Evolutionary conservation across 2,888 invertebrate genomes (phyloP).

Genomic region (Amphipyra berbera): DNA sequence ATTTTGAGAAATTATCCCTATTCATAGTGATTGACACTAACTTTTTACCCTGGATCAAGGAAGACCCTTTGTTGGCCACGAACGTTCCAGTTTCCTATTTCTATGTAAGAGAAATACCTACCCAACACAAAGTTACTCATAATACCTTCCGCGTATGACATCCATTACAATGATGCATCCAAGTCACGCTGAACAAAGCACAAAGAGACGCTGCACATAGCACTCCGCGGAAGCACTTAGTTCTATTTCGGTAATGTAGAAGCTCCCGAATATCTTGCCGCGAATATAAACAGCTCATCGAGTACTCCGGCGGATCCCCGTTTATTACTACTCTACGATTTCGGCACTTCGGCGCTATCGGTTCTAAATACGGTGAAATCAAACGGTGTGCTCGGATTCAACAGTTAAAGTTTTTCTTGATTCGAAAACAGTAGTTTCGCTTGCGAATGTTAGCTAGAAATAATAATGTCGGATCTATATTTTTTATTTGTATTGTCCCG

Average conservation of each 20-base stretch:
- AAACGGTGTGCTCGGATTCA: conserved; percentile 6
- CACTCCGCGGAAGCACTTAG: conserved; percentile 79
- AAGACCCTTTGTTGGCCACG: too few relatives aligned
- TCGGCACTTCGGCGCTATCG: conserved; percentile 45
- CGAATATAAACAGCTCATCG: conserved; percentile 73
- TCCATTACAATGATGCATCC: conserved; percentile 42
- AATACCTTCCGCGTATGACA: conserved; percentile 18
- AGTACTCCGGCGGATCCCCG: conserved; percentile 37
- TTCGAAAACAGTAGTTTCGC: neutral
- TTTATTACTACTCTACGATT: conserved; percentile 46
- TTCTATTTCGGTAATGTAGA: conserved; percentile 78
- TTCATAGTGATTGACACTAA: too few relatives aligned
- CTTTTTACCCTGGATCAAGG: too few relatives aligned
- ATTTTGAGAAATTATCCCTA: too few relatives aligned
- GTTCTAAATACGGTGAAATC: conserved; percentile 16
- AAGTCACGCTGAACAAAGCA: conserved; percentile 50
- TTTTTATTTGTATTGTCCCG: too few relatives aligned
- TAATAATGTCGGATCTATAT: neutral
- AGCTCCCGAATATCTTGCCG: conserved; percentile 60
- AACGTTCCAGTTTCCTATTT: too few relatives aligned
- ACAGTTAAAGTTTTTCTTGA: conserved; percentile 4
- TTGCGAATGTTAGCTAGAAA: conserved; percentile 1
- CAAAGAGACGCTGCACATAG: conserved; percentile 65
- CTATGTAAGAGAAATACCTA: too few relatives aligned
- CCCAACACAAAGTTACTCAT: conserved; percentile 5